Base-by-base conservation (phyloP, 2,888 invertebrate species). In the Deilephila elpenor region DNA sequence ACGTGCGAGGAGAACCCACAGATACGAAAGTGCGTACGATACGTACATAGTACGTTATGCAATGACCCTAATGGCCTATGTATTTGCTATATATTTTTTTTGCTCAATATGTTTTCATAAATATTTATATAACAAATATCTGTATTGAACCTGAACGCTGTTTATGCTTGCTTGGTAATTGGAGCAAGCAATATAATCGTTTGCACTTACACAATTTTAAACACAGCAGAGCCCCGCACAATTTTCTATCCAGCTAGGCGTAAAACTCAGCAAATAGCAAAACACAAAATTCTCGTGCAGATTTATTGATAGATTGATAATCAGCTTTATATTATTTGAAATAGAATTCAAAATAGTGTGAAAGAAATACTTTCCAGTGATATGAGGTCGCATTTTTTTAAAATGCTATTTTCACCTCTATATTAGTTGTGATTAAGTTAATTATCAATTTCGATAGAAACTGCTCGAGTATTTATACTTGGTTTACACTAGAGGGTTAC, bases 1-100 rank as follows among this genome's bases (percentile, higher is more conserved):
- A 56, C 8, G 20, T 19, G 20, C 25, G 71, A 59, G 34, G 19
- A 37, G 64, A 34, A 14, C 14, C 44, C 44, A 64, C 20, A 64
- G 64, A 60, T 64, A 44, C 64, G 64, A 44, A 44, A 44, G 44
- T 44, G 44, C 44, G 44, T 44, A 44, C 44, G 44, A 44, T 44
- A 44, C 44, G 44, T 44, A 14, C 44, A 44, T 11, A 14, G 44
- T 44, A 44, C 44, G 14, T 44, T 44, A 44, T 44, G 17, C 56
- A 7, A 56, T 56, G n/a, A 56, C 7, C n/a, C n/a, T 56, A n/a
- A 56, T 56, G 17, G 6, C 56, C n/a, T 56, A n/a, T 56, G 5
- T 56, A n/a, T 56, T 2, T 11, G 56, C 56, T 56, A 1, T 56
- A n/a, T 19, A n/a, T n/a, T 19, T 32, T 56, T 56, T 19, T 56